These are phyloP conservation scores for Conopomorpha cramerella DNA, from an alignment of 1,140 invertebrate genomes.

Conservation along the genomic window DNA sequence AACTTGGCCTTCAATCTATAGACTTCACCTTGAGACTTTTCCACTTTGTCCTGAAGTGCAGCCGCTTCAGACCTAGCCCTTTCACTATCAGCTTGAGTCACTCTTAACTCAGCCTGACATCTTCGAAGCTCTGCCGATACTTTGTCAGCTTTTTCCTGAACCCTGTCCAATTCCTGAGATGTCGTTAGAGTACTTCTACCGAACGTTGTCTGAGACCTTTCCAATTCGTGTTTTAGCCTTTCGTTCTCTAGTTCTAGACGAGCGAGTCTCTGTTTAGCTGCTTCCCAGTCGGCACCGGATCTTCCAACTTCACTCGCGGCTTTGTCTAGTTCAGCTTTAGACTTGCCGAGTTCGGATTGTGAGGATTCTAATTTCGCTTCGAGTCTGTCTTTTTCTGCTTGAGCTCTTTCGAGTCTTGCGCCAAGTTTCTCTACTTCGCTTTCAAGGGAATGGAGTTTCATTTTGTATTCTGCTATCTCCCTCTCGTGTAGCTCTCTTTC, in stretches of 20 bases:
- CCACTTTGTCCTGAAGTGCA: conserved; percentile 87
- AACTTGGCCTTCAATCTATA: conserved; percentile 90
- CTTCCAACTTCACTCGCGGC: conserved; percentile 86
- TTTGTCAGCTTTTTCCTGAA: conserved; percentile 88
- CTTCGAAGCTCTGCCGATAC: conserved; percentile 80
- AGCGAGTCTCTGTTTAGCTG: conserved; percentile 82
- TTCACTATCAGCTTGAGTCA: conserved; percentile 85
- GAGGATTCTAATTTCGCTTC: conserved; percentile 90
- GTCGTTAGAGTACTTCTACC: conserved; percentile 76
- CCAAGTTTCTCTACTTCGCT: conserved; percentile 91
- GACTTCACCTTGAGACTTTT: conserved; percentile 93
- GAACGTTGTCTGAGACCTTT: conserved; percentile 80
- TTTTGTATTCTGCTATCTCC: conserved; percentile 93
- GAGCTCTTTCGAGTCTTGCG: conserved; percentile 82
- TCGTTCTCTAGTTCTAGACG: conserved; percentile 90
- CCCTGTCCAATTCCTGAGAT: conserved; percentile 78
- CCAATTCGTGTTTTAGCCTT: conserved; percentile 80
- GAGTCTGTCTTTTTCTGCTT: conserved; percentile 86
- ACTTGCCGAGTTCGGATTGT: conserved; percentile 91
- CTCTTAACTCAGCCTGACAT: conserved; percentile 83
- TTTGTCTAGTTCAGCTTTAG: conserved; percentile 91
- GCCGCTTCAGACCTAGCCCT: conserved; percentile 80
- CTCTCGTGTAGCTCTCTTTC: conserved; percentile 92
- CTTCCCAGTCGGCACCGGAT: conserved; percentile 87
- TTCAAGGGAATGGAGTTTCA: conserved; percentile 88